Base-by-base conservation (phyloP, 1,140 invertebrate species). In the Varroa destructor region DNA sequence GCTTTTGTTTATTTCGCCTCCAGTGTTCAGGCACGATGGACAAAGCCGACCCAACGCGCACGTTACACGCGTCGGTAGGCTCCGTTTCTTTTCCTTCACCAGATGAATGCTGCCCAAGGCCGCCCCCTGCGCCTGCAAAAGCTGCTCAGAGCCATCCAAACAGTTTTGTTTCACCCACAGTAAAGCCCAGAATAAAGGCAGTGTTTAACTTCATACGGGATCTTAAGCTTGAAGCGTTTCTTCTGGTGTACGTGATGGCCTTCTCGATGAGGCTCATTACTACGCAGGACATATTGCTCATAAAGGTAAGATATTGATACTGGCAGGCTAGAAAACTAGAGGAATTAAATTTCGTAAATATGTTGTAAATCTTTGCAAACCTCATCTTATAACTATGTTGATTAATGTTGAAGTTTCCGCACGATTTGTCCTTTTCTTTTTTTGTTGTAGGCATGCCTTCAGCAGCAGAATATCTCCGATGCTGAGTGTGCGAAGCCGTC, bases 181-280 rank as follows among this genome's bases (percentile, higher is more conserved):
- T 67, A 12, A 67, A 67, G 36, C 61, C 14, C 37, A n/a, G 46
- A 37, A 67, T 67, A 12, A 67, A 67, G 46, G 61, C 46, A 12
- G 46, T 46, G 40, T 40, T 67, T 1, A 46, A 40, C 5, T 67
- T 67, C 61, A 40, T 67, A 40, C 61, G 61, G 2, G 40, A 67
- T 46, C 61, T 67, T 46, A 67, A 67, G 40, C 61, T 67, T 37
- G 61, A 67, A 37, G 61, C 61, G 40, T 67, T 67, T 37, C 61
- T 67, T 25, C 61, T 67, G 12, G 61, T 67, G 40, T 67, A 67
- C 61, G 61, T 67, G 61, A 67, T 67, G 61, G 61, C 61, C 61
- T 67, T 67, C 61, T 67, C 61, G 61, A 67, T 67, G 61, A 67
- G 61, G 40, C 61, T 67, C 61, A 67, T 67, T 40, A 67, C 46